These are phyloP conservation scores for Sardina pilchardus DNA, from an alignment of 2,113 vertebrate genomes.

Conservation along the genomic window DNA sequence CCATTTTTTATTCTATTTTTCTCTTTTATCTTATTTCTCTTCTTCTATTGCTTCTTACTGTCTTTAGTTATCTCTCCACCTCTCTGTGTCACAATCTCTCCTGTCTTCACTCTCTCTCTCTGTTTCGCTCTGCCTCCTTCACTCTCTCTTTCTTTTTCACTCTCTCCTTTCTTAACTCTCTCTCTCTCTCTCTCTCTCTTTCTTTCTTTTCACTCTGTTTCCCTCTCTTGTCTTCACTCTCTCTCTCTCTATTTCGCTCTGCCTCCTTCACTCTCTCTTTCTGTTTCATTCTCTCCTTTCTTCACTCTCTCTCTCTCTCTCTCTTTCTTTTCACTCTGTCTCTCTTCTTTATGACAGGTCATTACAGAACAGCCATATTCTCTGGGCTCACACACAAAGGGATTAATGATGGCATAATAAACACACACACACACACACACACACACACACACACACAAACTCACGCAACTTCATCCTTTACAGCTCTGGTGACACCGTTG, in stretches of 20 bases:
- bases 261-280: not conserved
- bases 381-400: too few relatives aligned
- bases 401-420: not conserved
- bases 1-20: not conserved
- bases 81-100: not conserved
- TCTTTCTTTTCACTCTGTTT: not conserved
- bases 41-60: too few relatives aligned
- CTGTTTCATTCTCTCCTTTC: not conserved
- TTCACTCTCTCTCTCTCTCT: not conserved
- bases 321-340: not conserved
- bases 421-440: slow-evolving; percentile 11
- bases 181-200: not conserved
- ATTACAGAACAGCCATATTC: too few relatives aligned
- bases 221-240: too few relatives aligned
- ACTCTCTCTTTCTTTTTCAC: not conserved
- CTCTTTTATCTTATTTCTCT: not conserved
- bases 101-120: not conserved
- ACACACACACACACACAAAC: not conserved
- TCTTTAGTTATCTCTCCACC: too few relatives aligned
- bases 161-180: not conserved
- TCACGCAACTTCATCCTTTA: too few relatives aligned
- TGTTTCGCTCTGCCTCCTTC: not conserved
- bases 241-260: not conserved
- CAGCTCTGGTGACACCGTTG: too few relatives aligned
- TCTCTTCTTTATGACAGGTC: too few relatives aligned